Percentiles rank a stretch among this genome's conserved stretches.
These are phyloP conservation scores for Pseudois nayaur DNA, from an alignment of 2,113 vertebrate species.

Conservation along the genomic window DNA sequence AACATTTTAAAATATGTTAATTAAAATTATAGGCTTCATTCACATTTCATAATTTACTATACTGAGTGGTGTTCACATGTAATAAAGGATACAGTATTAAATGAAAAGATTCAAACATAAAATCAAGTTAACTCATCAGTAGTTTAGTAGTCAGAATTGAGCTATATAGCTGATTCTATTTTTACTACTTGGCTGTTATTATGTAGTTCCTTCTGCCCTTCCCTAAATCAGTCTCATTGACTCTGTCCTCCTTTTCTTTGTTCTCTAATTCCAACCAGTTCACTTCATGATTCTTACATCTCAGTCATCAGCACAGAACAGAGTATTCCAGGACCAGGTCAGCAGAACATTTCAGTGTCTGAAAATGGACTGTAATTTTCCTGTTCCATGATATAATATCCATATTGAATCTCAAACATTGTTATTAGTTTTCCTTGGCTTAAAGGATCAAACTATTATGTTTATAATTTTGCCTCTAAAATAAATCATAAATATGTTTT, in stretches of 20 bases:
- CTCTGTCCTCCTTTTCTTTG: neutral
- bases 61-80: neutral
- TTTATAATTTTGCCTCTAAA: neutral
- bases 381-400: neutral
- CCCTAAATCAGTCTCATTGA: neutral
- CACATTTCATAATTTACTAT: neutral
- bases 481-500: neutral
- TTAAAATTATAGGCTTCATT: constrained; percentile 40
- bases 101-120: neutral
- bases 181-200: neutral
- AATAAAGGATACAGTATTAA: neutral
- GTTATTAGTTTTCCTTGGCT: neutral
- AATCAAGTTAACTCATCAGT: neutral
- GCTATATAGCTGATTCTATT: rapidly evolving
- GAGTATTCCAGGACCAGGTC: too few relatives aligned
- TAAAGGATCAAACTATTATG: neutral
- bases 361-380: neutral
- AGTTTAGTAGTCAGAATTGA: neutral
- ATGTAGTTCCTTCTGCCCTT: neutral
- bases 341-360: neutral
- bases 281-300: neutral
- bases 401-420: neutral
- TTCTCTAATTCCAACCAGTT: neutral
- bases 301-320: neutral
- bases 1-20: constrained; percentile 40